A percentile compares a stretch with the other conserved stretches of the same genome.
These are phyloP conservation scores for Thysanoteuthis rhombus DNA, from an alignment of 2,888 invertebrate genomes.

Conservation along the genomic window DNA sequence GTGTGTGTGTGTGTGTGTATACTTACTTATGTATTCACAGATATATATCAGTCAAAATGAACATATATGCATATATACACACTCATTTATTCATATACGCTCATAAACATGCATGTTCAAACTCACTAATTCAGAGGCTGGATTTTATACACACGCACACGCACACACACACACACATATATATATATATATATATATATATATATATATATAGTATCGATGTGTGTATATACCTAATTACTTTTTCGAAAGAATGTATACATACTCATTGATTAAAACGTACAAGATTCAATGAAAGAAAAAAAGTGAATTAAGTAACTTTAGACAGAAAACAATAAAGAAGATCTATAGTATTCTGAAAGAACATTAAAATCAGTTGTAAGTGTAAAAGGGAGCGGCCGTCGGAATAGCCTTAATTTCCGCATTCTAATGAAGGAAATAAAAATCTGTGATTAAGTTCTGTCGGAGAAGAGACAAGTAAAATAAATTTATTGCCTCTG, in stretches of 20 bases:
- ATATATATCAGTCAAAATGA: no score
- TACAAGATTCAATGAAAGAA: rapidly evolving
- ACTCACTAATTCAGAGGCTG: no score
- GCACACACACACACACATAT: no score
- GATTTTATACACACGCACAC: no score
- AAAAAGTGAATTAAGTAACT: not conserved
- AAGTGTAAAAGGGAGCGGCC: not conserved
- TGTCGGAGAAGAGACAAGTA: not conserved
- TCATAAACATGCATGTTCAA: no score
- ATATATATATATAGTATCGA: no score
- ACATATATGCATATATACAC: no score
- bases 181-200: not conserved
- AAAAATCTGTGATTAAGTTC: not conserved
- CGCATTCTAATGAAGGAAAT: not conserved
- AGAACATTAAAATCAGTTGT: not conserved
- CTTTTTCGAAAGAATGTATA: not conserved
- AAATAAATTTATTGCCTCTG: not conserved
- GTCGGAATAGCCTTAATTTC: not conserved
- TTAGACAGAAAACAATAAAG: not conserved
- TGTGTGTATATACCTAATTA: no score
- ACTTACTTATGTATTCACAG: no score
- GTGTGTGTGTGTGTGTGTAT: not conserved
- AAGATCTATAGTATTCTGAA: not conserved
- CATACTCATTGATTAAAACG: not conserved
- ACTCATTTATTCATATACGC: no score